Evolutionary conservation across 2,797 vertebrate genomes (phyloP), one percentile per base, ranked within the genome.

Genomic region (Emys orbicularis): DNA sequence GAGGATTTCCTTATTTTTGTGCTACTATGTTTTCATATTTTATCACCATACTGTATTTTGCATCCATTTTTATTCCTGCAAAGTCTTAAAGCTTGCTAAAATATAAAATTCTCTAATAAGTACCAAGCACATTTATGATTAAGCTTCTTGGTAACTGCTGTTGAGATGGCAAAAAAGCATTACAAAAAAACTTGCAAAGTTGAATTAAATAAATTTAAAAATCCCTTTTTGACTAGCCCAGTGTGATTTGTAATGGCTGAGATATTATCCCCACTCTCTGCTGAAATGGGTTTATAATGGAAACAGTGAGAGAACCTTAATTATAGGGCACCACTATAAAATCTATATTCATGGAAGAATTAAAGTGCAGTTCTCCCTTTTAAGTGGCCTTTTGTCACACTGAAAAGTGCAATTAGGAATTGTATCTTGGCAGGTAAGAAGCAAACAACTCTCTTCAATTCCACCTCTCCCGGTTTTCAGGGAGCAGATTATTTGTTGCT

Each of bases 391-490:
- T 96, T 93, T 95, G 52, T 95, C 2, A 0, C 25, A 59, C 44
- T 52, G 84, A 87, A 96, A 83, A 29, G 16, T 90, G 90, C 92
- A 96, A 91, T 95, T 97, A 96, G 81, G 81, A 87, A 94, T 82
- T 95, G 79, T 84, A 0, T 83, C 82, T 94, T 96, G 92, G 83
- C 90, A 96, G 37, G 74, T 96, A 84, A 94, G 92, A 96, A 94
- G 41, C 52, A 96, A 80, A 82, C 85, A 65, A 74, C 34, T 83
- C 85, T 54, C 85, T 96, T 96, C 85, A 93, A 79, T 95, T 87
- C 86, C 87, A 89, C 54, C 80, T 96, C 49, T 88, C 31, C n/a
- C 86, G 81, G 23, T 85, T 96, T 96, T 93, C 76, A 56, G 61
- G 76, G 68, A 79, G 4, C 90, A 54, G 2, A 50, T 57, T 5